A percentile compares a stretch with the other conserved stretches of the same genome.
Evolutionary conservation across 2,113 vertebrate species (phyloP).

Genomic region (Gymnogyps californianus): DNA sequence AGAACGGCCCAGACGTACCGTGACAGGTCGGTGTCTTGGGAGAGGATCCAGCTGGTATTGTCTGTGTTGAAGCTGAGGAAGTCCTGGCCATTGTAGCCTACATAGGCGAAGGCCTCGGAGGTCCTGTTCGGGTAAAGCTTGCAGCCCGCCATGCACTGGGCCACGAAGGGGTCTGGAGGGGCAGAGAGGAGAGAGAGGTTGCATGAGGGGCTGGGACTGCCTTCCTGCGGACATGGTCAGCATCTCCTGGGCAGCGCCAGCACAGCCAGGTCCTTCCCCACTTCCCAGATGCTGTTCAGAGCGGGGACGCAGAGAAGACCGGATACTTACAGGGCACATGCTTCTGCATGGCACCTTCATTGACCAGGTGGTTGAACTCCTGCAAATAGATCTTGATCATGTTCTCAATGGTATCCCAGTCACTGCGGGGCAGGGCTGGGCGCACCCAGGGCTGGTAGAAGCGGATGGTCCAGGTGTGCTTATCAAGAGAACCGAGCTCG

Average conservation of each 20-base stretch:
- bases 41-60: neutral
- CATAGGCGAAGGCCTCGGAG: neutral
- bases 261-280: neutral
- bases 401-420: constrained; percentile 9
- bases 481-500: neutral
- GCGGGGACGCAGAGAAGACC: neutral
- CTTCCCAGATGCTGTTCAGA: neutral
- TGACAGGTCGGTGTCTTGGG: neutral
- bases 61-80: neutral
- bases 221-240: neutral
- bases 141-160: neutral
- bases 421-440: neutral
- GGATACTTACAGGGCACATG: neutral
- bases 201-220: neutral
- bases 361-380: neutral
- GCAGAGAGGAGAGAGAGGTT: neutral
- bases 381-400: constrained; percentile 6
- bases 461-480: neutral
- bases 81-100: constrained; percentile 19
- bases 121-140: neutral
- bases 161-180: constrained; percentile 3
- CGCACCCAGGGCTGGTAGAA: constrained; percentile 21
- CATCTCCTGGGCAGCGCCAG: neutral
- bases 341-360: neutral
- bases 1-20: neutral